Conservation (phyloP, 2,888 invertebrate species). For the Orchesella flavescens region DNA sequence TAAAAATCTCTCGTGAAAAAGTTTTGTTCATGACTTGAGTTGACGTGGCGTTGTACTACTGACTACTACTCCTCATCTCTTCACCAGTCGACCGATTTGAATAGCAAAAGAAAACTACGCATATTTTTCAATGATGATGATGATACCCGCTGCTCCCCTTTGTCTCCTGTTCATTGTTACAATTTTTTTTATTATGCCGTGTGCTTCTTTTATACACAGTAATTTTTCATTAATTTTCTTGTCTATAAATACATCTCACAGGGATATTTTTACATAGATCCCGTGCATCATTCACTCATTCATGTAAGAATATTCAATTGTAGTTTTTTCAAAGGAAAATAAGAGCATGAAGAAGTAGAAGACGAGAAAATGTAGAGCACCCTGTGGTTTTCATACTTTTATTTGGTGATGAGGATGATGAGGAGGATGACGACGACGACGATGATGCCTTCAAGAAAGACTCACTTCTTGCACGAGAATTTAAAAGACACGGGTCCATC, state of each 20-base stretch:
- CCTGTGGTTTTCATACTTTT: constrained; percentile 50
- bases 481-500: background rate
- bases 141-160: constrained; percentile 9
- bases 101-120: background rate
- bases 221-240: constrained; percentile 56
- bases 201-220: constrained; percentile 22
- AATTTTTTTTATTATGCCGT: constrained; percentile 11
- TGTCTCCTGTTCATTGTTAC: constrained; percentile 42
- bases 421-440: constrained; percentile 4
- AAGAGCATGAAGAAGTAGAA: constrained; percentile 22
- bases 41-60: background rate
- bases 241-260: constrained; percentile 8
- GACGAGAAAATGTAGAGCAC: constrained; percentile 42
- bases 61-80: constrained; percentile 4
- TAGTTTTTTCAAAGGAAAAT: constrained; percentile 13
- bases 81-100: background rate
- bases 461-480: background rate
- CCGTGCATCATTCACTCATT: background rate
- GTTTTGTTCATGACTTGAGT: constrained; percentile 7
- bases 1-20: background rate
- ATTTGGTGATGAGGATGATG: constrained; percentile 21
- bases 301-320: background rate
- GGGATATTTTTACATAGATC: background rate
- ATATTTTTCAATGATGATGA: constrained; percentile 7
- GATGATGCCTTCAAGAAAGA: background rate